Base-by-base conservation (phyloP, 2,113 vertebrate genomes). In the Ophthalmolycus amberensis region DNA sequence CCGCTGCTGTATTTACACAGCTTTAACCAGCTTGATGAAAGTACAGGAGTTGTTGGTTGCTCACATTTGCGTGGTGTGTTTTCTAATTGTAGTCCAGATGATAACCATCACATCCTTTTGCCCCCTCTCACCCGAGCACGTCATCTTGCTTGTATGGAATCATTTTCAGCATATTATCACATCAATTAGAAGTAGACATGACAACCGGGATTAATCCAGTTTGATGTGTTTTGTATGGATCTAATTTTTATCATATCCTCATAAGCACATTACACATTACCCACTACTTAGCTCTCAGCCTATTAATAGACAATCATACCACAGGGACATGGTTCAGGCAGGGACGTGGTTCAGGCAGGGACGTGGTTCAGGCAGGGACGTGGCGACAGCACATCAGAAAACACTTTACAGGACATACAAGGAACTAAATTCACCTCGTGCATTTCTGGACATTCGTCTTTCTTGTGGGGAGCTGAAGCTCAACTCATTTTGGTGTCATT, bases 301-400 rank as follows among this genome's bases (percentile, higher is more conserved):
- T 90, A 90, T 87, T 80, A 87, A 89, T 91, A 91, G 83, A 66
- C 44, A 37, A 79, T 81, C 66, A 77, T 80, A 69, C 42, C 83
- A 64, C 71, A 85, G 82, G 59, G 80, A 0, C 84, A 75, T 73
- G 18, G 69, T 80, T 44, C 69, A 77, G 79, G 78, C 48, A 71
- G 27, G 52, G 60, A 75, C 56, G 58, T 11, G 10, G 20, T n/a
- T n/a, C n/a, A n/a, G n/a, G n/a, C 71, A 85, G 82, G 59, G 80
- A 0, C 84, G 77, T 73, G 18, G 69, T 80, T 44, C 69, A 77
- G 79, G 78, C 48, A 71, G 27, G 52, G 60, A 75, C 56, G 58
- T 11, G 10, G 20, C 75, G 80, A 72, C 29, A 59, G 56, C 34
- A 22, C 38, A 64, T 72, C 58, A 84, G 42, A 80, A 80, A 82